Percentiles rank a stretch among this genome's conserved stretches.
phyloP scores from a whole-genome alignment of 2,797 vertebrate genomes.

The Aselliscus stoliczkanus region DNA sequence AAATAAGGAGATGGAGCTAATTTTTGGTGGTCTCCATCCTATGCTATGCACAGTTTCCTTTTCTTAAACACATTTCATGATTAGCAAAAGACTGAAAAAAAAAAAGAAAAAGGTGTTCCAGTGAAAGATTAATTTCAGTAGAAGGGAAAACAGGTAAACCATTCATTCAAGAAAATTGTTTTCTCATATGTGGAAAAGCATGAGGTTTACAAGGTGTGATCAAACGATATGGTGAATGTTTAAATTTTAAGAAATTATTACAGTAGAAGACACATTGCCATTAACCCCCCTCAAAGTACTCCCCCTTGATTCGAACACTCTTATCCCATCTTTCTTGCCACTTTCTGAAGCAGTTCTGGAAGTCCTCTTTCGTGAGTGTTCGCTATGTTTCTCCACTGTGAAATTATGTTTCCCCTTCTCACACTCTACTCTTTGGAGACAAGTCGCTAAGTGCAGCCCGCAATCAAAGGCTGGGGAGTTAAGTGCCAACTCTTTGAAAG shows the following conservation, averaged over 20 bases:
- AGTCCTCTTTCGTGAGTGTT: neutral
- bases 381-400: neutral
- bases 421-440: neutral
- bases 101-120: slow-evolving; percentile 2
- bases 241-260: no score
- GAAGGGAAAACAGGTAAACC: slow-evolving; percentile 11
- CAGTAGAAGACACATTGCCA: no score
- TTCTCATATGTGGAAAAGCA: neutral
- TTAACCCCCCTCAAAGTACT: no score
- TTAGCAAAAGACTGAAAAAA: neutral
- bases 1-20: slow-evolving; percentile 14
- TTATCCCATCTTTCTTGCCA: no score
- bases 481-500: neutral
- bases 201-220: neutral
- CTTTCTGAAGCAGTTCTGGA: no score
- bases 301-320: no score
- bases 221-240: no score
- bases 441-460: neutral
- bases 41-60: neutral
- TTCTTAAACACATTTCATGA: slow-evolving; percentile 34
- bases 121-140: slow-evolving; percentile 40
- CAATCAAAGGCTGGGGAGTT: neutral
- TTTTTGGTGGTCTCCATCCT: neutral
- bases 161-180: neutral
- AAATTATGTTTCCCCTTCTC: neutral